A percentile compares a stretch with the other conserved stretches of the same genome.
These are phyloP conservation scores for Enchytraeus crypticus DNA, from an alignment of 2,888 invertebrate genomes.

Conservation along the genomic window DNA sequence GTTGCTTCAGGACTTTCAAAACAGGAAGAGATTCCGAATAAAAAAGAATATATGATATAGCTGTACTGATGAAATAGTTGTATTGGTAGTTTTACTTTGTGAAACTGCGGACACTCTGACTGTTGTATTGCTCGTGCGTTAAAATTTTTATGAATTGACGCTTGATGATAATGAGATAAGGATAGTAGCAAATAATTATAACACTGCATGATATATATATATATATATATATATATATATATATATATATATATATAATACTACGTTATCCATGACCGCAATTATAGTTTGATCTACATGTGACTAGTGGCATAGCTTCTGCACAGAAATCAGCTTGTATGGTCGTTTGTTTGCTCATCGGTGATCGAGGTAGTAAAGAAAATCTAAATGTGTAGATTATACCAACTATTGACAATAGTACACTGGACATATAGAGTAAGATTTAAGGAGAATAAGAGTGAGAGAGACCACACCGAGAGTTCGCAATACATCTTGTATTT, in stretches of 20 bases:
- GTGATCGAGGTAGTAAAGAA: background rate
- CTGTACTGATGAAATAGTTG: background rate
- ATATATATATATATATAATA: background rate
- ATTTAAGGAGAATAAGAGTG: too few species aligned
- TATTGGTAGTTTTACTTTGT: too few species aligned
- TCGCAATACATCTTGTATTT: too few species aligned
- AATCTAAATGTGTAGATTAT: background rate
- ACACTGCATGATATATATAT: background rate
- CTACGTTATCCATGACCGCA: background rate
- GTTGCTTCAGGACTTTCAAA: slow-evolving; percentile 82
- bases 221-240: background rate
- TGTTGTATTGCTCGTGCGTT: too few species aligned
- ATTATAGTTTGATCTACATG: background rate
- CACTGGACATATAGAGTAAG: too few species aligned
- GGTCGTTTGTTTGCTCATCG: background rate
- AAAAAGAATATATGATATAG: slow-evolving; percentile 73
- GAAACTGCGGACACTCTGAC: too few species aligned
- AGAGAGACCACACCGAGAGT: too few species aligned
- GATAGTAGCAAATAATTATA: too few species aligned
- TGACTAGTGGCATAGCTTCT: background rate
- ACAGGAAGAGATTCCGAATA: slow-evolving; percentile 74
- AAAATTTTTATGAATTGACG: too few species aligned
- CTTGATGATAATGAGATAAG: too few species aligned
- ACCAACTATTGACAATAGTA: background rate
- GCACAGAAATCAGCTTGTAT: background rate